Evolutionary conservation across 2,888 invertebrate genomes (phyloP).

Genomic region (Coremacera marginata): DNA sequence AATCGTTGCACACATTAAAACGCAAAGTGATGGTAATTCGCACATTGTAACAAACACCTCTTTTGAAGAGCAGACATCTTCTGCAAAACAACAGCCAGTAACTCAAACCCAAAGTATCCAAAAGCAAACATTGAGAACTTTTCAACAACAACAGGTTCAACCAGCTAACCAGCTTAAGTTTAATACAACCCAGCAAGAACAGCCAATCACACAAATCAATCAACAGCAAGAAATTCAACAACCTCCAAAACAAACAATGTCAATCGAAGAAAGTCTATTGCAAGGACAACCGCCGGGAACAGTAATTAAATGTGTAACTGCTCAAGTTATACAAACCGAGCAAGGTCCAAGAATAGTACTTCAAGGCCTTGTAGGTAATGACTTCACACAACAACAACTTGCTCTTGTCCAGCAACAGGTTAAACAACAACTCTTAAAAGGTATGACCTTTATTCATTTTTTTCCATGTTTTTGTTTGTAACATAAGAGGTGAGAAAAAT

Average conservation of each 20-base stretch:
- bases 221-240: neutral
- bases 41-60: constrained; percentile 67
- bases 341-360: constrained; percentile 88
- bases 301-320: constrained; percentile 87
- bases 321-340: constrained; percentile 87
- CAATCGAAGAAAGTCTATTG: constrained; percentile 79
- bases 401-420: constrained; percentile 89
- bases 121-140: constrained; percentile 45
- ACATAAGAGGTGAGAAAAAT: too few relatives aligned
- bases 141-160: constrained; percentile 41
- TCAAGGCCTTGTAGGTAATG: constrained; percentile 86
- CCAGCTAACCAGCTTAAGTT: constrained; percentile 41
- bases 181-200: constrained; percentile 14
- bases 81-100: constrained; percentile 42
- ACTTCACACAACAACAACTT: constrained; percentile 85
- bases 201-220: constrained; percentile 12
- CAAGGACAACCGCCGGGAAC: constrained; percentile 88
- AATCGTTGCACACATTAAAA: constrained; percentile 80
- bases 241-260: constrained; percentile 56
- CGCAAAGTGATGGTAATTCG: constrained; percentile 71
- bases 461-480: neutral
- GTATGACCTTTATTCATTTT: constrained; percentile 66
- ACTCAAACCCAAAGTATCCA: constrained; percentile 45
- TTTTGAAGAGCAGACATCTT: constrained; percentile 50
- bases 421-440: constrained; percentile 88